These are phyloP conservation scores for Petrolisthes cinctipes DNA, from an alignment of 2,888 invertebrate species.

Conservation along the genomic window DNA sequence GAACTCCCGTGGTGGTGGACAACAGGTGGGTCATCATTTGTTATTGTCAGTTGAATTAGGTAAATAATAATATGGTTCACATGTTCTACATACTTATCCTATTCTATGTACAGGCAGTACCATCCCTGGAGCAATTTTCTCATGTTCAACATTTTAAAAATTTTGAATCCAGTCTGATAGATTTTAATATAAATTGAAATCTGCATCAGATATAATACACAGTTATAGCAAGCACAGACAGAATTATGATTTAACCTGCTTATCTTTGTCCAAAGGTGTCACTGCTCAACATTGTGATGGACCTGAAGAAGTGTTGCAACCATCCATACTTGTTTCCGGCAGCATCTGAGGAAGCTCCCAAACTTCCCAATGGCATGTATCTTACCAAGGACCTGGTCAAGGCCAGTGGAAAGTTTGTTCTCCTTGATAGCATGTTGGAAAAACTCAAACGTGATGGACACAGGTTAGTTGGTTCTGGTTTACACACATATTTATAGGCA, in stretches of 20 bases:
- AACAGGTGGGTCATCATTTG: constrained; percentile 72
- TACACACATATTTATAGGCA: too few relatives aligned
- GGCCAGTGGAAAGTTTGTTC: constrained; percentile 93
- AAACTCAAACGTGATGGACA: constrained; percentile 92
- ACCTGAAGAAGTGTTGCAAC: constrained; percentile 99
- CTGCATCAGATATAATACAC: not conserved
- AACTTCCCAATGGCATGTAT: constrained; percentile 91
- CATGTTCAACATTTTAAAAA: not conserved
- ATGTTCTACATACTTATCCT: too few relatives aligned
- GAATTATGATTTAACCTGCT: not conserved
- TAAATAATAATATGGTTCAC: too few relatives aligned
- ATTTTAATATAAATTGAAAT: not conserved
- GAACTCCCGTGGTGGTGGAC: constrained; percentile 94
- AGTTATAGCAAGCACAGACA: not conserved
- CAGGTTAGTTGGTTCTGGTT: constrained; percentile 66
- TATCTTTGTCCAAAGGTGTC: constrained; percentile 77
- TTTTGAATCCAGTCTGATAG: not conserved
- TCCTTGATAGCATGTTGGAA: constrained; percentile 92
- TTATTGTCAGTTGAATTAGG: too few relatives aligned
- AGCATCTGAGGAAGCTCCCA: constrained; percentile 91
- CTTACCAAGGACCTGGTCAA: constrained; percentile 90
- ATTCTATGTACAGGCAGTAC: too few relatives aligned
- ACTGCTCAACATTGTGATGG: constrained; percentile 99
- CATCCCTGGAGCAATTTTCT: too few relatives aligned
- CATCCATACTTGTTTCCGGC: constrained; percentile 99